Conservation (phyloP, 2,888 invertebrate species). For the Margaritifera margaritifera region DNA sequence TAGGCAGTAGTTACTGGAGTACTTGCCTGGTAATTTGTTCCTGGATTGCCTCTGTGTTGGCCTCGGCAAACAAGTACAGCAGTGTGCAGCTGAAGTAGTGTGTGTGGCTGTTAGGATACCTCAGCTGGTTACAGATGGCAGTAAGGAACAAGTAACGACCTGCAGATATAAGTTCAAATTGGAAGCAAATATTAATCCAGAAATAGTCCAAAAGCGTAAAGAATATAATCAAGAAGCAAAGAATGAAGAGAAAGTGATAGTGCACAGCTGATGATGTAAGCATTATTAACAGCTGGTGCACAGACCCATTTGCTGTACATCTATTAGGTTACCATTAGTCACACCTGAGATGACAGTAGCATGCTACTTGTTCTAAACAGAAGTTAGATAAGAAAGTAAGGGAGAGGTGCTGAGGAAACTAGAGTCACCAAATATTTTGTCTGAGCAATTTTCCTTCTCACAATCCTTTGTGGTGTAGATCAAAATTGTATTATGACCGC, state of each 20-base stretch:
- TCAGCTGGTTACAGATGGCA: conserved; percentile 97
- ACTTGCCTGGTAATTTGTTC: conserved; percentile 90
- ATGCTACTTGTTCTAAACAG: too few relatives aligned
- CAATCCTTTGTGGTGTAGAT: too few relatives aligned
- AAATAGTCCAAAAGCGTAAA: neutral
- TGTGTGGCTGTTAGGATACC: conserved; percentile 99
- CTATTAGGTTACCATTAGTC: too few relatives aligned
- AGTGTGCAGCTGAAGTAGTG: conserved; percentile 99
- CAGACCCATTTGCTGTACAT: too few relatives aligned
- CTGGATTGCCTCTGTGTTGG: conserved; percentile 97
- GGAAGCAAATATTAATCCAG: neutral
- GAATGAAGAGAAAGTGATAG: neutral
- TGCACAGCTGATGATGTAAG: too few relatives aligned
- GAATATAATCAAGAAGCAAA: neutral
- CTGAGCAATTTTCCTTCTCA: too few relatives aligned
- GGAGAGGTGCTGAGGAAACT: too few relatives aligned
- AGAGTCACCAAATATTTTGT: too few relatives aligned
- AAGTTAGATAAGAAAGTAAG: too few relatives aligned
- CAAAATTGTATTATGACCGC: too few relatives aligned
- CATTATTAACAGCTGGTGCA: too few relatives aligned
- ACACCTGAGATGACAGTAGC: too few relatives aligned
- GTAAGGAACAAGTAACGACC: conserved; percentile 95
- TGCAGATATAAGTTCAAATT: conserved; percentile 40
- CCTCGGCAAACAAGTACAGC: conserved; percentile 96
- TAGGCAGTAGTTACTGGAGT: neutral